A percentile compares a stretch with the other conserved stretches of the same genome.
Evolutionary conservation across 2,113 vertebrate genomes (phyloP).

Genomic region (Varanus salvator): DNA sequence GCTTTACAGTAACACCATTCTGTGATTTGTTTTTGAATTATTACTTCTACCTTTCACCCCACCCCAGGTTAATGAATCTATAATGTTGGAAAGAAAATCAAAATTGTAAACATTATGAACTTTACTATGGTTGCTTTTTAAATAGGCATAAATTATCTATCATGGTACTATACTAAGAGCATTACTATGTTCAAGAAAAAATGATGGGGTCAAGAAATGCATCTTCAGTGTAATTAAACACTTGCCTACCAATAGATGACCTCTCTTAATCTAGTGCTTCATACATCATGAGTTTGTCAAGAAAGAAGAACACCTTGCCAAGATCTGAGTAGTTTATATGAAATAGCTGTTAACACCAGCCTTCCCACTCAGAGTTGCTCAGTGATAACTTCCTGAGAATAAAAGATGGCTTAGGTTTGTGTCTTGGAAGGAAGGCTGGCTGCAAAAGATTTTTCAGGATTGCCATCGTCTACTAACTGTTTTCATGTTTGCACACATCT

Average conservation of each 20-base stretch:
- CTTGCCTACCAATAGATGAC: slow-evolving; percentile 9
- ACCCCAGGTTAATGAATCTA: slow-evolving; percentile 1
- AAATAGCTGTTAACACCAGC: not conserved
- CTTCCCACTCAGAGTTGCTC: not conserved
- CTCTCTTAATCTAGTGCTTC: not conserved
- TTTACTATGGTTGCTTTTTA: not conserved
- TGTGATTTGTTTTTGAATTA: slow-evolving; percentile 1
- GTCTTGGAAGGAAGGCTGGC: not conserved
- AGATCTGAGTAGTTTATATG: not conserved
- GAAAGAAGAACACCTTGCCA: not conserved
- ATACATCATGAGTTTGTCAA: slow-evolving; percentile 1
- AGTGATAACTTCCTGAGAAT: not conserved
- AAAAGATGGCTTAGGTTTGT: not conserved
- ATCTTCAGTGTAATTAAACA: slow-evolving; percentile 11
- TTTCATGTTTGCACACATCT: not conserved
- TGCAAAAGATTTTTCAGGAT: not conserved
- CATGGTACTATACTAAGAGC: slow-evolving; percentile 1
- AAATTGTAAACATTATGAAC: not conserved
- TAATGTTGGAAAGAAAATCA: slow-evolving; percentile 11
- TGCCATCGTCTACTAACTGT: not conserved
- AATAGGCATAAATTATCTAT: slow-evolving; percentile 11
- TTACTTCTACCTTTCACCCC: not conserved
- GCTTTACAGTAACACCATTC: not conserved
- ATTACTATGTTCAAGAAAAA: not conserved
- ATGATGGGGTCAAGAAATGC: slow-evolving; percentile 11